A percentile compares a stretch with the other conserved stretches of the same genome.
Conservation (phyloP, 1,140 invertebrate genomes). For the Drosophila triauraria region DNA sequence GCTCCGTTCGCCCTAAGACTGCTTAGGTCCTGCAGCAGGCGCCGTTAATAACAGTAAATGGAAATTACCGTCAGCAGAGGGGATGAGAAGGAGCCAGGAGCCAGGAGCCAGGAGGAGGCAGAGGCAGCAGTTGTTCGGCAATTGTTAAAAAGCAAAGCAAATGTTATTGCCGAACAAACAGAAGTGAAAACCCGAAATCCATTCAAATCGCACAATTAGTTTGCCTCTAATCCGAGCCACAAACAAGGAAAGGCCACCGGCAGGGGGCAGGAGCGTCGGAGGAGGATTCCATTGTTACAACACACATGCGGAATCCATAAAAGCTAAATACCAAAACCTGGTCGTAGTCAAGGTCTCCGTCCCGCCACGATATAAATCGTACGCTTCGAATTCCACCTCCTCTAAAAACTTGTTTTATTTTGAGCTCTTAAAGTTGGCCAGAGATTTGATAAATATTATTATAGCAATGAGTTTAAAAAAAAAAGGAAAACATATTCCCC, state of each 20-base stretch:
- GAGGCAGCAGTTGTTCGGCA: constrained; percentile 9
- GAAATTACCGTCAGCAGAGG: constrained; percentile 42
- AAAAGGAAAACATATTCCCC: no score
- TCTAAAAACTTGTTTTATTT: neutral
- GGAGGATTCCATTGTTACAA: constrained; percentile 59
- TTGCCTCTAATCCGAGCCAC: constrained; percentile 77
- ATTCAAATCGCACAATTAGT: constrained; percentile 82
- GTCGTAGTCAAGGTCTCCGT: constrained; percentile 29
- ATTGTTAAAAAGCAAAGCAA: constrained; percentile 69
- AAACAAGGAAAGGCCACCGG: constrained; percentile 47
- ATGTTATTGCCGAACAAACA: constrained; percentile 81
- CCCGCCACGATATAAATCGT: neutral
- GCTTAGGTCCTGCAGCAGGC: constrained; percentile 31
- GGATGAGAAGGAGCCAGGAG: neutral
- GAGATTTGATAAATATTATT: no score
- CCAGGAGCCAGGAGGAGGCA: neutral
- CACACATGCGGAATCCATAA: constrained; percentile 56
- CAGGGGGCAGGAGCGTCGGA: constrained; percentile 1
- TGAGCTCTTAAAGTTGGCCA: no score
- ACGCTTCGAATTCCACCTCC: neutral
- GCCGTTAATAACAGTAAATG: constrained; percentile 58
- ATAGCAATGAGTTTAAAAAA: no score
- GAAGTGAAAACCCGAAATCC: constrained; percentile 68
- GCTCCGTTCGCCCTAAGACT: neutral
- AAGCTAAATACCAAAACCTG: constrained; percentile 30